These are phyloP conservation scores for Ceyx melanurus DNA, from an alignment of 2,113 vertebrate genomes.

Conservation along the genomic window DNA sequence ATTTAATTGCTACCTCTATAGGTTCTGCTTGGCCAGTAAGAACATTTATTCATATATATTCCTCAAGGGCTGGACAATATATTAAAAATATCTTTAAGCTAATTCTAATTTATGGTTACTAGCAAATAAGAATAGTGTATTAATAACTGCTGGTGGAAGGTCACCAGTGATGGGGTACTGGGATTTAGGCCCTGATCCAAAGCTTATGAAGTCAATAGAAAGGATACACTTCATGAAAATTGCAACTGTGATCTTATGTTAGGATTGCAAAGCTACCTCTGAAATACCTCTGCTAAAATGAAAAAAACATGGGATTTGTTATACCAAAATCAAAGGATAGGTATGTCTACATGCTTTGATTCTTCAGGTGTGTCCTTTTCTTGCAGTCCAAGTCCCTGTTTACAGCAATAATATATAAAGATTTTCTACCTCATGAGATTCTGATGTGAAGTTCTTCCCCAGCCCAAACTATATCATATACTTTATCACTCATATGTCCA, in stretches of 20 bases:
- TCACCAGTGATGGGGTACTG: neutral
- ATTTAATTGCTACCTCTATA: constrained; percentile 51
- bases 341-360: neutral
- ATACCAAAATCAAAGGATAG: neutral
- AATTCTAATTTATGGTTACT: constrained; percentile 16
- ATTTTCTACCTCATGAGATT: neutral
- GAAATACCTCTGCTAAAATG: neutral
- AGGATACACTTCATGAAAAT: neutral
- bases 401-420: neutral
- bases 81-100: constrained; percentile 6
- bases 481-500: neutral
- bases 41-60: constrained; percentile 9
- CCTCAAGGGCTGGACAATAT: neutral
- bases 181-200: neutral
- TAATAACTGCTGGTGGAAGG: neutral
- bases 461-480: neutral
- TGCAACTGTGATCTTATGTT: neutral
- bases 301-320: neutral
- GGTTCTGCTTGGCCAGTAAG: neutral
- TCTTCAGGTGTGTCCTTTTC: neutral
- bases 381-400: neutral
- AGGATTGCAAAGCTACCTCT: neutral
- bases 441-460: neutral
- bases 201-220: neutral
- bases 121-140: neutral